phyloP scores from a whole-genome alignment of 92 coral and sea anemone species.

The Scolanthus callimorphus region DNA sequence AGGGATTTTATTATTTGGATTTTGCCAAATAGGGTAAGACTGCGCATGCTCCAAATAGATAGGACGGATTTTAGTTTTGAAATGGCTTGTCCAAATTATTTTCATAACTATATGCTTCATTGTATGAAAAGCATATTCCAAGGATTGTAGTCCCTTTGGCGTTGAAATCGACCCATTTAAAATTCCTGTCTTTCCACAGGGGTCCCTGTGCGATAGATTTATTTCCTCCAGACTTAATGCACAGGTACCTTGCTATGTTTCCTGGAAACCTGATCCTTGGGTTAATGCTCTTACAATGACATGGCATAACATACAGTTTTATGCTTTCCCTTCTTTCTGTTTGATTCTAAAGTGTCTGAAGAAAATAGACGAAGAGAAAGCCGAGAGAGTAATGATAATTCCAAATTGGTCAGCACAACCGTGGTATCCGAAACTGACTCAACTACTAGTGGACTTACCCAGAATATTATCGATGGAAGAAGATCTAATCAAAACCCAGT shows the following conservation, averaged over 20 bases:
- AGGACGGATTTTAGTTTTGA: too few species aligned
- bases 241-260: constrained; percentile 31
- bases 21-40: too few species aligned
- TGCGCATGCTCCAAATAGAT: too few species aligned
- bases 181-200: too few species aligned
- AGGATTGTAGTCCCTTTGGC: too few species aligned
- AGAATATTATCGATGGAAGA: constrained; percentile 3
- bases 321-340: constrained; percentile 40
- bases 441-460: constrained; percentile 7
- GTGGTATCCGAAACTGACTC: constrained; percentile 32
- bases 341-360: constrained; percentile 33
- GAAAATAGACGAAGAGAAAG: constrained; percentile 32
- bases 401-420: constrained; percentile 37
- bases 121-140: too few species aligned
- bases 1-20: too few species aligned
- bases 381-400: constrained; percentile 32
- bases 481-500: not conserved
- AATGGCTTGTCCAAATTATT: too few species aligned
- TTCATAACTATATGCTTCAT: too few species aligned
- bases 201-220: constrained; percentile 23
- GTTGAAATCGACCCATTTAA: too few species aligned
- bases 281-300: constrained; percentile 38
- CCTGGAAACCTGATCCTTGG: constrained; percentile 46
- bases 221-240: constrained; percentile 34
- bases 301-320: constrained; percentile 19